Percentiles rank a stretch among this genome's conserved stretches.
Evolutionary conservation across 1,140 invertebrate genomes (phyloP).

Genomic region (Steinernema feltiae): DNA sequence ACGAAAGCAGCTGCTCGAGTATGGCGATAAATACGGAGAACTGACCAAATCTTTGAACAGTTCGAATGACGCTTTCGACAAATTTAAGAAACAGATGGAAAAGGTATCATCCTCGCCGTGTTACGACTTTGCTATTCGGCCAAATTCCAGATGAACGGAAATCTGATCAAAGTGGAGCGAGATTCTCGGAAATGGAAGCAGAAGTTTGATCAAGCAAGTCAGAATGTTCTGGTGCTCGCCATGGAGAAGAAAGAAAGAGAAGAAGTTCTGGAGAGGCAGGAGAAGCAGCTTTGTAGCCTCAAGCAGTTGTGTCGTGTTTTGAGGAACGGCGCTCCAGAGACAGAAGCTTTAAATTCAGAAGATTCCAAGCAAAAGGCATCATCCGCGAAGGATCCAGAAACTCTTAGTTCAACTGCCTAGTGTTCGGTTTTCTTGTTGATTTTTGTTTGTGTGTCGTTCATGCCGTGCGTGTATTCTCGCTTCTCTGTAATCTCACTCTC

Average conservation of each 20-base stretch:
- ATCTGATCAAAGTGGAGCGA: background rate
- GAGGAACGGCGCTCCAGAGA: background rate
- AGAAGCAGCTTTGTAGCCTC: background rate
- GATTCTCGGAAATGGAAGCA: background rate
- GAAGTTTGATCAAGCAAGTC: background rate
- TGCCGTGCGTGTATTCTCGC: too few relatives aligned
- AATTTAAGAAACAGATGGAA: constrained; percentile 3
- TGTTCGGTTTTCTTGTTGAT: background rate
- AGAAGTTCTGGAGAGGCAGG: background rate
- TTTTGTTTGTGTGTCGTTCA: background rate
- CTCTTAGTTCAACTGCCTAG: background rate
- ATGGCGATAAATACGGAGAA: background rate
- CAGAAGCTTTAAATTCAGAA: too few relatives aligned
- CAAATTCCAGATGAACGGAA: background rate
- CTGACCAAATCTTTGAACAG: background rate
- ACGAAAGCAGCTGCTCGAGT: background rate
- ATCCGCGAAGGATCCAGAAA: too few relatives aligned
- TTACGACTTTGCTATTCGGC: background rate
- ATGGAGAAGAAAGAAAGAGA: background rate
- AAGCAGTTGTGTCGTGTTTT: background rate
- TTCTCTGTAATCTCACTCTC: constrained; percentile 4
- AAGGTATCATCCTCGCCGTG: background rate
- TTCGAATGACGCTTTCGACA: constrained; percentile 1
- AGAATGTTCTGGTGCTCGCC: background rate
- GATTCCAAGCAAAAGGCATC: too few relatives aligned